Base-by-base conservation (phyloP, 2,797 vertebrate genomes). In the Labroides dimidiatus region DNA sequence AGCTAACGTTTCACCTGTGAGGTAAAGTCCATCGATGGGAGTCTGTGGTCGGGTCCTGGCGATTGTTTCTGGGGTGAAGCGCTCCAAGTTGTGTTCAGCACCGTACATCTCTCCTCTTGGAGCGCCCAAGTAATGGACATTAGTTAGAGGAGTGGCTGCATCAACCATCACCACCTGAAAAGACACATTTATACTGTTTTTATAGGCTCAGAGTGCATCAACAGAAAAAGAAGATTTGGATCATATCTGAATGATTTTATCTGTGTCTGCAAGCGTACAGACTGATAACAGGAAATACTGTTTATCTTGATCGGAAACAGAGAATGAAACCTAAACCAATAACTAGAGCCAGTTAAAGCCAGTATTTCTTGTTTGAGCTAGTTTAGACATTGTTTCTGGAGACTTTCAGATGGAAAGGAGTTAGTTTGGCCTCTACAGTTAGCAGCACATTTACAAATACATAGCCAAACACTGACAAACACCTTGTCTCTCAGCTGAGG, bases 401-500 rank as follows among this genome's bases (percentile, higher is more conserved):
- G n/a, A 6, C 6, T 50, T 61, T 14, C 23, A 24, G 24, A 4
- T 24, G 20, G 16, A 1, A 10, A 27, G 47, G n/a, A 33, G 21
- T 49, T 23, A 41, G 16, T 2, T 50, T 16, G 0, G 10, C 17
- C 24, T 1, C 14, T 16, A 3, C 3, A 16, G 17, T 7, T 1
- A 33, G 30, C 8, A 33, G 30, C 20, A 27, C 16, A 36, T n/a
- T 2, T 36, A 59, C 6, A 7, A 61, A 17, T 19, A 12, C 4
- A 48, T 36, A 45, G 27, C 5, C 11, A 51, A 39, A 47, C 19
- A 56, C 1, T 33, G 30, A 47, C 19, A 59, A 54, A 50, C n/a
- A 95, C 95, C 92, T 95, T 95, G 82, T 94, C 93, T 0, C 62
- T 57, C 17, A 96, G 69, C 23, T 95, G 94, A 19, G 95, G 95